Base-by-base conservation (phyloP, 2,888 invertebrate species). In the Xanthostigma xanthostigma region DNA sequence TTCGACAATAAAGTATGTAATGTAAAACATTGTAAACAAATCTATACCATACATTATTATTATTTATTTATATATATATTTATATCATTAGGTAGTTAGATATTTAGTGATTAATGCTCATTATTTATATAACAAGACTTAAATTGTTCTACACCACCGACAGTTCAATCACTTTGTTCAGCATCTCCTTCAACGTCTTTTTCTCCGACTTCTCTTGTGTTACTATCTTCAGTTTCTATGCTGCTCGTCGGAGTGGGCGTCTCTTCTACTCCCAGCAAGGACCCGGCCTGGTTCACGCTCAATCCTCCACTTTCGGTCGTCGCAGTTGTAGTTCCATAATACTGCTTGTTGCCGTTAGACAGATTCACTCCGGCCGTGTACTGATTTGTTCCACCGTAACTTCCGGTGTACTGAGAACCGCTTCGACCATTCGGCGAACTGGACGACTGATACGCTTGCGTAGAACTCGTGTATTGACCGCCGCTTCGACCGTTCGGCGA, bases 171-270 rank as follows among this genome's bases (percentile, higher is more conserved):
- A 61, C 75, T 75, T 55, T 73, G 74, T 59, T 75, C 75, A 53
- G 71, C 73, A 58, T 75, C 75, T 39, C 72, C 74, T 57, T 75
- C 75, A 35, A 70, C 72, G 51, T 73, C 75, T 49, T 69, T 67
- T 54, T 75, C 75, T 14, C 70, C 72, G 43, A 73, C 72, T 54
- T 74, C 73, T 40, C 68, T 63, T 37, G 71, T 68, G 52, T 67
- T 69, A 48, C 74, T 74, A 53, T 75, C 75, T 55, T 75, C 75
- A 1, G 75, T 74, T 60, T 74, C 75, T 52, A 74, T 73, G 57
- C 74, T 74, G 58, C 74, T 74, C 2, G 75, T 74, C 6, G 75
- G 75, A 2, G 75, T 75, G 34, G 73, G 69, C 37, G 73, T 73
- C 49, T 75, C 75, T 51, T 67, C 66, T 14, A 66, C 66, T 37